phyloP scores from a whole-genome alignment of 2,797 vertebrate species.

The Mus minutoides region DNA sequence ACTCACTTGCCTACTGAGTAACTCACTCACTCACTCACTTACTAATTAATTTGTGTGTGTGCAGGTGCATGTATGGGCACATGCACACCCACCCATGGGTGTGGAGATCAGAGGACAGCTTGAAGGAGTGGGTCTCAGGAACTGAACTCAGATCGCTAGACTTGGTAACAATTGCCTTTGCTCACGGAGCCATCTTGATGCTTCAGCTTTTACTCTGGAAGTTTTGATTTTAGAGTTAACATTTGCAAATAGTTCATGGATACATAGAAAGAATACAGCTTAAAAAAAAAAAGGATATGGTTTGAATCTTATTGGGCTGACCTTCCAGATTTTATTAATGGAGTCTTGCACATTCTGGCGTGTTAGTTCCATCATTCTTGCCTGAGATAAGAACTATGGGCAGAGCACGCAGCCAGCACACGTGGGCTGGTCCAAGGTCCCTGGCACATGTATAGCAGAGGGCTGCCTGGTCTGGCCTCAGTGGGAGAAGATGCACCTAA shows the following conservation, averaged over 20 bases:
- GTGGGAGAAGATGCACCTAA: neutral
- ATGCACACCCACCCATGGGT: neutral
- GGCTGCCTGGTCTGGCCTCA: neutral
- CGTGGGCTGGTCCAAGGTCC: no score
- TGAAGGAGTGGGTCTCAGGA: neutral
- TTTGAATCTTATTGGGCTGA: conserved; percentile 18
- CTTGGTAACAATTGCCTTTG: neutral
- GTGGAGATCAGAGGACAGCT: neutral
- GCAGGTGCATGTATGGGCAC: neutral
- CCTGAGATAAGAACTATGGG: neutral
- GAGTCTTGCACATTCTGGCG: neutral
- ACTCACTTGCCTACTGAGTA: neutral
- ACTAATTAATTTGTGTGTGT: neutral
- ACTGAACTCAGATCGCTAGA: neutral
- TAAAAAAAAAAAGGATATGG: neutral
- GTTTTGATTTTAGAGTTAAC: conserved; percentile 15
- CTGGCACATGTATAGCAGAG: neutral
- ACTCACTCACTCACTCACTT: neutral
- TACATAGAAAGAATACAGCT: neutral
- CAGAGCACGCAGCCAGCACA: neutral
- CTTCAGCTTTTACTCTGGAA: conserved; percentile 19
- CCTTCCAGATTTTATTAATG: neutral
- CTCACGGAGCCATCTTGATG: neutral
- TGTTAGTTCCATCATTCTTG: neutral
- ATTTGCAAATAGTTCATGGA: neutral